A percentile compares a stretch with the other conserved stretches of the same genome.
These are phyloP conservation scores for Thaumatotibia leucotreta DNA, from an alignment of 1,140 invertebrate species.

Conservation along the genomic window DNA sequence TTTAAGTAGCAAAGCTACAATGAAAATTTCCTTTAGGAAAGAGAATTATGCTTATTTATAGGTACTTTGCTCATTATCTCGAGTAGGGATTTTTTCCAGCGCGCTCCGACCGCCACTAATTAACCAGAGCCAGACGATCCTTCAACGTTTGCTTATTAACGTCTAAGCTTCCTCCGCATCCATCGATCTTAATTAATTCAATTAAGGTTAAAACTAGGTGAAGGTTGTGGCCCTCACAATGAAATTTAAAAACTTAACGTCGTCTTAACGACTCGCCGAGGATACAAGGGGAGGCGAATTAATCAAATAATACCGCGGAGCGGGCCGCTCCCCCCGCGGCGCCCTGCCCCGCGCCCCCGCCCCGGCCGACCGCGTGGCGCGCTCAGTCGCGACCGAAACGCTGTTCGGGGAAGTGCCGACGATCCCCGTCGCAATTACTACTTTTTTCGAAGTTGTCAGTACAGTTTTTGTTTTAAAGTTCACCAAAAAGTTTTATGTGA, in stretches of 20 bases:
- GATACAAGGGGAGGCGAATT: constrained; percentile 75
- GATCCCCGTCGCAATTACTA: constrained; percentile 60
- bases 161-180: constrained; percentile 63
- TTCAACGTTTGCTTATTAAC: constrained; percentile 68
- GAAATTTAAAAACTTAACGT: constrained; percentile 74
- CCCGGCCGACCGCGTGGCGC: constrained; percentile 58
- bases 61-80: constrained; percentile 62
- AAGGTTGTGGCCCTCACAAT: constrained; percentile 67
- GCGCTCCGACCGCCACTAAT: constrained; percentile 52
- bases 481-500: constrained; percentile 65
- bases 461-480: constrained; percentile 72
- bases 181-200: constrained; percentile 69
- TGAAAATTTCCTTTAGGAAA: neutral
- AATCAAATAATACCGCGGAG: constrained; percentile 75
- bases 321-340: constrained; percentile 48
- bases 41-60: neutral
- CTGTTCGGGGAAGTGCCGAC: constrained; percentile 62
- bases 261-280: constrained; percentile 68
- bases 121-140: constrained; percentile 66
- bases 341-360: constrained; percentile 34
- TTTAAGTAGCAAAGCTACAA: no score
- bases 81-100: constrained; percentile 59
- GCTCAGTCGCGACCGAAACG: constrained; percentile 66
- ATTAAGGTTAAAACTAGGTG: constrained; percentile 73
- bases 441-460: constrained; percentile 73